Conservation (phyloP, 2,113 vertebrate genomes). For the Paratilapia polleni region DNA sequence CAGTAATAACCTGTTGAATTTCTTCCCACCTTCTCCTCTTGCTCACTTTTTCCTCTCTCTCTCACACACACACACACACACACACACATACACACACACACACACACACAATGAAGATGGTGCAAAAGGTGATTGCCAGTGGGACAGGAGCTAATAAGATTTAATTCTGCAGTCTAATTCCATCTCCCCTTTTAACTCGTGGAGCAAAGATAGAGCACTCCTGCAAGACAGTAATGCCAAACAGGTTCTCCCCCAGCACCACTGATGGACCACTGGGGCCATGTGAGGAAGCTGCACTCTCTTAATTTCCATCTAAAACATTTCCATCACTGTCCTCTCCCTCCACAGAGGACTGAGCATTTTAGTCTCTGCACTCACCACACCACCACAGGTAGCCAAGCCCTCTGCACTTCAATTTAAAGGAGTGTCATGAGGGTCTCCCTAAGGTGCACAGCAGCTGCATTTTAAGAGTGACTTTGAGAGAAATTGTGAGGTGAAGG, state of each 20-base stretch:
- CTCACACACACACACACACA: not conserved
- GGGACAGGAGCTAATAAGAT: slow-evolving; percentile 69
- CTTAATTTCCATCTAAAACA: slow-evolving; percentile 54
- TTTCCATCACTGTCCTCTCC: slow-evolving; percentile 51
- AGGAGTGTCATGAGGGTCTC: slow-evolving; percentile 48
- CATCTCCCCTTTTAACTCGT: slow-evolving; percentile 54
- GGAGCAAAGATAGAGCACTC: slow-evolving; percentile 41
- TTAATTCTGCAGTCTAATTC: slow-evolving; percentile 67
- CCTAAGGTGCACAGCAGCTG: slow-evolving; percentile 15
- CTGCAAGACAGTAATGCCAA: slow-evolving; percentile 64
- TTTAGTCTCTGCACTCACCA: slow-evolving; percentile 31
- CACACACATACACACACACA: not conserved
- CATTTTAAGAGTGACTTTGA: slow-evolving; percentile 46
- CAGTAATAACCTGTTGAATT: slow-evolving; percentile 38
- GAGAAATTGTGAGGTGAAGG: slow-evolving; percentile 26
- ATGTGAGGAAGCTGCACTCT: slow-evolving; percentile 47
- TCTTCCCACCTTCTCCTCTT: not conserved
- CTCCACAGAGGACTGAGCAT: slow-evolving; percentile 39
- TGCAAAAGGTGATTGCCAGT: slow-evolving; percentile 50
- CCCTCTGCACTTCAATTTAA: slow-evolving; percentile 52
- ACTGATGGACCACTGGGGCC: slow-evolving; percentile 29
- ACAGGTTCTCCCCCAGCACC: slow-evolving; percentile 40
- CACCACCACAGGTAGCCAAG: slow-evolving; percentile 32
- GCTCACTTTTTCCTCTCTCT: not conserved
- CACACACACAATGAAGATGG: slow-evolving; percentile 6